Evolutionary conservation across 2,113 vertebrate species (phyloP).

Genomic region (Gallinago undulata): DNA sequence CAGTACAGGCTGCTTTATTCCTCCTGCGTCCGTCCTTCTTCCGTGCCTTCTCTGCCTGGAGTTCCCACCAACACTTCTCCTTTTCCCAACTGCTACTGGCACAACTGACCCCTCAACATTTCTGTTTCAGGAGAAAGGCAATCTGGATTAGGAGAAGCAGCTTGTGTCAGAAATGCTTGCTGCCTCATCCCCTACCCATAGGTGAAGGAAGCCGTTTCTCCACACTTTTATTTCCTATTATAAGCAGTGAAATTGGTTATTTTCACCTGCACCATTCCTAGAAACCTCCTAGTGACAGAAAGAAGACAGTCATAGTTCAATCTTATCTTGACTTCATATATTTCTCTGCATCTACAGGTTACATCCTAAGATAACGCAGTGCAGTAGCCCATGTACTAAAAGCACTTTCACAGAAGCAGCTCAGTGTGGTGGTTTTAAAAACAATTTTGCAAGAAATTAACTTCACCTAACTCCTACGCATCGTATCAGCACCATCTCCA

Average conservation of each 20-base stretch:
- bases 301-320: neutral
- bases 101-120: neutral
- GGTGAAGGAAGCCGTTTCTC: neutral
- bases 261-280: neutral
- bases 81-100: neutral
- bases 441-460: neutral
- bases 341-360: neutral
- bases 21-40: neutral
- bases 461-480: neutral
- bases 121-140: neutral
- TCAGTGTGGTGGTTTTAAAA: neutral
- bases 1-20: neutral
- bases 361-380: accelerated
- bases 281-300: neutral
- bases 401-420: neutral
- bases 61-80: neutral
- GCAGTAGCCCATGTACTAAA: neutral
- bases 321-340: neutral
- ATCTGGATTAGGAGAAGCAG: neutral
- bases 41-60: neutral
- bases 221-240: neutral
- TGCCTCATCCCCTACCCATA: neutral
- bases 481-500: neutral
- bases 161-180: neutral
- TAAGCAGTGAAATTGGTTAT: neutral